Evolutionary conservation across 2,113 vertebrate genomes (phyloP).

Genomic region (Synodontis membranacea): DNA sequence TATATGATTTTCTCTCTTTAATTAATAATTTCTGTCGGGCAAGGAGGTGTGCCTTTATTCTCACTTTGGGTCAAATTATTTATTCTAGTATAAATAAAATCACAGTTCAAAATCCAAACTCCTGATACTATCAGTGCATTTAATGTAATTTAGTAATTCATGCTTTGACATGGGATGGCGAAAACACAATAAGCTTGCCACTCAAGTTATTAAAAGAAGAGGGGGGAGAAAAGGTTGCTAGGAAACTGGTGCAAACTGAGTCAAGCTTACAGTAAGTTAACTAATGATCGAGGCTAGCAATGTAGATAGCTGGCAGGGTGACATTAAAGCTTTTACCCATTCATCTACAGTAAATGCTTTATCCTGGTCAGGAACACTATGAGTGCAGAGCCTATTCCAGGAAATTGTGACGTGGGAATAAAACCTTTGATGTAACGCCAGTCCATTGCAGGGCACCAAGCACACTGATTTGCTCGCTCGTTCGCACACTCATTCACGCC

Average conservation of each 20-base stretch:
- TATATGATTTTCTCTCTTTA: neutral
- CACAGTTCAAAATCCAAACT: neutral
- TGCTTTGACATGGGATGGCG: neutral
- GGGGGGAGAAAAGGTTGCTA: neutral
- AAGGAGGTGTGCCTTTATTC: neutral
- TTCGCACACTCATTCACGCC: neutral
- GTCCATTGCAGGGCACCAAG: neutral
- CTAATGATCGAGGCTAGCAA: neutral
- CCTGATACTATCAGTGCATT: neutral
- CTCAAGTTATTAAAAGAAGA: neutral
- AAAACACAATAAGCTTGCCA: neutral
- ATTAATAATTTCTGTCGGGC: neutral
- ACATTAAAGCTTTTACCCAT: neutral
- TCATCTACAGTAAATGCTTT: neutral
- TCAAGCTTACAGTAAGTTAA: constrained; percentile 6
- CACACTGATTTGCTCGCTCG: neutral
- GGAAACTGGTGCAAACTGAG: neutral
- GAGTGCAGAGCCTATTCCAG: neutral
- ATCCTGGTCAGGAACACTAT: neutral
- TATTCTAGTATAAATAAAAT: neutral
- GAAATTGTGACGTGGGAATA: neutral
- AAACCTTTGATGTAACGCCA: neutral
- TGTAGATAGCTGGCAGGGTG: neutral
- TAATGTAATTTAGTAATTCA: neutral
- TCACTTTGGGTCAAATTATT: neutral